Percentiles rank a stretch among this genome's conserved stretches.
Conservation (phyloP, 2,113 vertebrate species). For the Gavia stellata region DNA sequence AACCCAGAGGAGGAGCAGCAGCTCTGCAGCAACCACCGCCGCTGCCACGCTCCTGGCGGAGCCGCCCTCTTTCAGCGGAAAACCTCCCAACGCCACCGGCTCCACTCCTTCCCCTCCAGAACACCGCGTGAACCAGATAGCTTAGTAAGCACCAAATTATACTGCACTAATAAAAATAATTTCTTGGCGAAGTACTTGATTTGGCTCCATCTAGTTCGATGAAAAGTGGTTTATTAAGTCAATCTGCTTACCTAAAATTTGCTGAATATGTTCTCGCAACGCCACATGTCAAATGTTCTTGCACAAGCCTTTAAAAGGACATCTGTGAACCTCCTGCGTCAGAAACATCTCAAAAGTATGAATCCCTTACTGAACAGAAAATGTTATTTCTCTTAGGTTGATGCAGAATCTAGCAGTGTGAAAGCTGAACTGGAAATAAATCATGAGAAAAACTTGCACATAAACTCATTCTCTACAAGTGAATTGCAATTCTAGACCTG, state of each 20-base stretch:
- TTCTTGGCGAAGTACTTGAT: background rate
- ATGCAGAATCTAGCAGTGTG: background rate
- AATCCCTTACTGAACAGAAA: background rate
- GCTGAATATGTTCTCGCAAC: background rate
- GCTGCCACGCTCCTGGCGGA: rapidly evolving
- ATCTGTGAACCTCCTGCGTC: background rate
- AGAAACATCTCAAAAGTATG: background rate
- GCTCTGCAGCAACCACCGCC: rapidly evolving
- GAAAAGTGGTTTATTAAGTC: background rate
- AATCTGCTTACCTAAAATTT: background rate
- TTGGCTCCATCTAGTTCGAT: background rate
- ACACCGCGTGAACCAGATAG: background rate
- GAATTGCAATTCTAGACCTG: background rate
- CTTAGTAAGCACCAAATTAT: background rate
- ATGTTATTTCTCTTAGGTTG: background rate
- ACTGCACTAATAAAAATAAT: background rate
- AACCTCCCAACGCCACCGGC: background rate
- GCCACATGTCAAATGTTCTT: background rate
- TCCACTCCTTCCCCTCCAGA: background rate
- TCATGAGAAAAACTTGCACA: background rate
- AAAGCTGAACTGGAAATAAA: background rate
- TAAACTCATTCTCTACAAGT: background rate
- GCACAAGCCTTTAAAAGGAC: background rate
- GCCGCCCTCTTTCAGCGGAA: background rate
- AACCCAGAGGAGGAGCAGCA: background rate